A percentile compares a stretch with the other conserved stretches of the same genome.
Conservation (phyloP, 2,113 vertebrate species). For the Mustela lutreola region DNA sequence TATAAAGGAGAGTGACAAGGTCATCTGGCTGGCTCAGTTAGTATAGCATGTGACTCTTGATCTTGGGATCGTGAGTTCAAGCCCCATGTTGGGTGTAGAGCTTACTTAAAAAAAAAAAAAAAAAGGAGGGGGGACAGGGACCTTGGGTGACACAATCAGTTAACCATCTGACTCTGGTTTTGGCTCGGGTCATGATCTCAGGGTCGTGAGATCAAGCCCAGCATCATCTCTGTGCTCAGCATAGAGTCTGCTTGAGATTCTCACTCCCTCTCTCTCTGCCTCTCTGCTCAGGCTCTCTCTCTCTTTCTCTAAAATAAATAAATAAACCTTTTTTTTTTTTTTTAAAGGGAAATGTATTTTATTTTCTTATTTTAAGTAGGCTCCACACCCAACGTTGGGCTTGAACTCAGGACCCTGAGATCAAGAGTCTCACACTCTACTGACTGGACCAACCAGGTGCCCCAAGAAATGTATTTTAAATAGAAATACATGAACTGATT, state of each 20-base stretch:
- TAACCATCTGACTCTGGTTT: background rate
- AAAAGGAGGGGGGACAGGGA: background rate
- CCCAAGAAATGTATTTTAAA: background rate
- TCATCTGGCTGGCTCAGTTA: background rate
- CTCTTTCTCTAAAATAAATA: background rate
- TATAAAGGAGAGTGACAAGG: background rate
- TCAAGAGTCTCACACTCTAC: background rate
- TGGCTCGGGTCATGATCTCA: background rate
- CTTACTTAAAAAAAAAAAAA: background rate
- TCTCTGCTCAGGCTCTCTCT: background rate
- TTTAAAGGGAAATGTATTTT: background rate
- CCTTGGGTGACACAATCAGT: background rate
- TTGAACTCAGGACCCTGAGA: background rate
- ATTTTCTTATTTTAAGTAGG: background rate
- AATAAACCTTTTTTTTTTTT: background rate
- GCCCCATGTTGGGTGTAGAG: background rate
- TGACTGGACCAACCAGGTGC: background rate
- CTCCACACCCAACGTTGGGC: background rate
- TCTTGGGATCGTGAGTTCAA: background rate
- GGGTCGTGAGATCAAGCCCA: background rate
- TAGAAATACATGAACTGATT: background rate
- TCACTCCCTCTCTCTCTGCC: background rate
- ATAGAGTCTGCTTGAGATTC: background rate
- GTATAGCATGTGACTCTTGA: background rate
- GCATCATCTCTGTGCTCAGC: background rate